These are phyloP conservation scores for Etheostoma perlongum DNA, from an alignment of 2,797 vertebrate species.

Conservation along the genomic window DNA sequence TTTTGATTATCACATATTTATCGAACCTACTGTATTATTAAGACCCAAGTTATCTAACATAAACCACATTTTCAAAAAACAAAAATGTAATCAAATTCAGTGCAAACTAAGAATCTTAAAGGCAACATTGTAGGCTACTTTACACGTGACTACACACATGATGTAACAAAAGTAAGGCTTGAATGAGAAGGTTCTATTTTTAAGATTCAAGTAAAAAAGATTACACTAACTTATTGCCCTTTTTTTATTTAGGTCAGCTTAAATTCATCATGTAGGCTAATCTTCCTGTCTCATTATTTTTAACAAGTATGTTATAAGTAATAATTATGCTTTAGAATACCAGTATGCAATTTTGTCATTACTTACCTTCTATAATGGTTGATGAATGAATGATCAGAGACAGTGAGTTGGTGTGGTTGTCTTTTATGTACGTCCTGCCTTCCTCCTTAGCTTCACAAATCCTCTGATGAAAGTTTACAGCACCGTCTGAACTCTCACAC, in stretches of 20 bases:
- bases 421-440: constrained; percentile 57
- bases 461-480: constrained; percentile 63
- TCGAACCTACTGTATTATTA: not conserved
- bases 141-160: not conserved
- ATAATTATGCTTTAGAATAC: not conserved
- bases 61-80: not conserved
- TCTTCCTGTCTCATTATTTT: not conserved
- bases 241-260: not conserved
- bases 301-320: not conserved
- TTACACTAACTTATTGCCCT: not conserved
- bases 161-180: constrained; percentile 1
- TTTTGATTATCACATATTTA: not conserved
- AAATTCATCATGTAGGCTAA: not conserved
- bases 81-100: not conserved
- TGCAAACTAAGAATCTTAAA: not conserved
- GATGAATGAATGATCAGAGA: constrained; percentile 38
- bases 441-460: constrained; percentile 49
- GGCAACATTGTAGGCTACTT: not conserved
- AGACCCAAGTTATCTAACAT: not conserved
- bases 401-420: constrained; percentile 28
- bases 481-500: constrained; percentile 41
- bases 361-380: constrained; percentile 67
- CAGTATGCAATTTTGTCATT: constrained; percentile 16
- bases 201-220: not conserved
- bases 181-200: not conserved